Evolutionary conservation across 1,140 invertebrate genomes (phyloP), one percentile per base, ranked within the genome.

Genomic region (Heliconius melpomene): DNA sequence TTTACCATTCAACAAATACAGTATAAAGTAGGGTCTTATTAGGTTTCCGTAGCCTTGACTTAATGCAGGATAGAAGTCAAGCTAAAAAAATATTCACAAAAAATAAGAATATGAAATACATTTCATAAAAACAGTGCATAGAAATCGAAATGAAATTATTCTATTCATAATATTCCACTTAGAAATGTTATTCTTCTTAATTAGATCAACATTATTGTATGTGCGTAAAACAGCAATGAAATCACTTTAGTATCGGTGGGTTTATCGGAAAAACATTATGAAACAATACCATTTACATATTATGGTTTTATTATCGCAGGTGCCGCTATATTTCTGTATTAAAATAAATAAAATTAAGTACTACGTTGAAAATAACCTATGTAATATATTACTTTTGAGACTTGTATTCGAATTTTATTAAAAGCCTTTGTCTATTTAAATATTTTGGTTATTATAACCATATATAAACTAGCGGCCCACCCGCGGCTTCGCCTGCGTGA

Each of bases 221-320:
- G 11, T 29, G 1, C 60, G 26, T 66, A 66, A 29, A 66, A 66
- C 23, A 66, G 57, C 29, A 76, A 70, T 76, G 54, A 76, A 76
- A 76, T 70, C 23, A 76, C 66, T 76, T 76, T 50, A 76, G 29
- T 57, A 16, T 32, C 75, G 26, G 23, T 26, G 20, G 23, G 60
- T 26, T 76, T 76, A 76, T 76, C 60, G 75, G 75, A 76, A 71
- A 77, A 77, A 77, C 75, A 77, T 77, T 71, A 71, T 18, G 60
- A 71, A 77, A 71, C 46, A 71, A 77, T 77, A 77, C 20, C 32
- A 77, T 77, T 77, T 77, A 40, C 75, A 77, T 70, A 71, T 46
- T 29, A 66, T 66, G 38, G 75, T 50, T 71, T 70, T 50, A 77
- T 77, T 77, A 77, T 50, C 75, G 13, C 60, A 66, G 60, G 60